Evolutionary conservation across 2,797 vertebrate genomes (phyloP).

Genomic region (Falco naumanni): DNA sequence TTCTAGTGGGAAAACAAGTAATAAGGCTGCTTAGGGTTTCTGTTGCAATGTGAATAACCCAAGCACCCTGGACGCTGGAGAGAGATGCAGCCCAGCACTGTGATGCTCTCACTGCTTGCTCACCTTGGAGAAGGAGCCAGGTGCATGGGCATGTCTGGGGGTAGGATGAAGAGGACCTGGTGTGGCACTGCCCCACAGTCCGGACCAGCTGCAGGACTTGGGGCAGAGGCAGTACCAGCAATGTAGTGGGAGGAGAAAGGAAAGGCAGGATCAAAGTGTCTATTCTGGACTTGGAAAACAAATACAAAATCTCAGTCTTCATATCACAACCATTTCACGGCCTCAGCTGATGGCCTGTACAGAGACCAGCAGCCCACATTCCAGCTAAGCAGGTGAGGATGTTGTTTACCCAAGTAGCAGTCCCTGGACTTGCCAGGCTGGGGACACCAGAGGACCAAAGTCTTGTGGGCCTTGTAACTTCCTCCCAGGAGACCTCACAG

Average conservation of each 20-base stretch:
- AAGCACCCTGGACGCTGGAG: not conserved
- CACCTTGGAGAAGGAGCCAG: not conserved
- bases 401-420: no score
- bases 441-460: not conserved
- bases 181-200: not conserved
- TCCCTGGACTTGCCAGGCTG: not conserved
- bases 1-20: not conserved
- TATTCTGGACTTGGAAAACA: not conserved
- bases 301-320: not conserved
- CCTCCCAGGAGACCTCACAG: not conserved
- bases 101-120: not conserved
- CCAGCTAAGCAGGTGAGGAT: fast-evolving
- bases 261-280: not conserved
- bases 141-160: not conserved
- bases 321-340: fast-evolving
- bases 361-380: not conserved
- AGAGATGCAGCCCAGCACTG: not conserved
- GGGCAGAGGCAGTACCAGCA: fast-evolving
- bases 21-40: not conserved
- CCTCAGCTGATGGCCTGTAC: not conserved
- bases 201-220: not conserved
- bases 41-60: not conserved
- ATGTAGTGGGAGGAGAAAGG: not conserved
- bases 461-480: not conserved
- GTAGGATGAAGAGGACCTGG: not conserved